Evolutionary conservation across 2,113 vertebrate species (phyloP).

Genomic region (Tinamus guttatus): DNA sequence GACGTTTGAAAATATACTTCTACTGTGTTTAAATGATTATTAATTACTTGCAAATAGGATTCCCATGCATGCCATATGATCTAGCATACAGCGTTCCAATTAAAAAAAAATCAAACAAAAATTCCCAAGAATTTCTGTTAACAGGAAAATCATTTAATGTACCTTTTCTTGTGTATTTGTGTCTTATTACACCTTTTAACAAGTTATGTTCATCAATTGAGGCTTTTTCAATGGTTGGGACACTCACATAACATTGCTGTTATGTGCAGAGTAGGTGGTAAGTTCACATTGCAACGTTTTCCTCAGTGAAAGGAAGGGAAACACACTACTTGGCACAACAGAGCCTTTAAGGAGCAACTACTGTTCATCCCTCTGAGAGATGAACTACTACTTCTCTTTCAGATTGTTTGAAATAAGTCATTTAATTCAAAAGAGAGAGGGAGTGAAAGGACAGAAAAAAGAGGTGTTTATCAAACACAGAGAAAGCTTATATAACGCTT

Average conservation of each 20-base stretch:
- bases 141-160: neutral
- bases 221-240: neutral
- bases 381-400: neutral
- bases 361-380: neutral
- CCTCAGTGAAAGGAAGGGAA: neutral
- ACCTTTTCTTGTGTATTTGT: neutral
- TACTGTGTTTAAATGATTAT: neutral
- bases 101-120: neutral
- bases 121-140: neutral
- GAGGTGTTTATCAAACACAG: neutral
- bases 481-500: slow-evolving; percentile 7
- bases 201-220: neutral
- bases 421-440: neutral
- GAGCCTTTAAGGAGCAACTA: neutral
- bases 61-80: neutral
- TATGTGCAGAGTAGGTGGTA: neutral
- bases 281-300: neutral
- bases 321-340: neutral
- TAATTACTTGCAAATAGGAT: neutral
- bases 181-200: neutral
- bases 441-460: neutral
- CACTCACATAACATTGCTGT: neutral
- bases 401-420: neutral
- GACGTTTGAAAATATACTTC: neutral
- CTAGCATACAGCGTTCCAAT: neutral